phyloP scores from a whole-genome alignment of 2,113 vertebrate species.

The Pelecanoides urinatrix region DNA sequence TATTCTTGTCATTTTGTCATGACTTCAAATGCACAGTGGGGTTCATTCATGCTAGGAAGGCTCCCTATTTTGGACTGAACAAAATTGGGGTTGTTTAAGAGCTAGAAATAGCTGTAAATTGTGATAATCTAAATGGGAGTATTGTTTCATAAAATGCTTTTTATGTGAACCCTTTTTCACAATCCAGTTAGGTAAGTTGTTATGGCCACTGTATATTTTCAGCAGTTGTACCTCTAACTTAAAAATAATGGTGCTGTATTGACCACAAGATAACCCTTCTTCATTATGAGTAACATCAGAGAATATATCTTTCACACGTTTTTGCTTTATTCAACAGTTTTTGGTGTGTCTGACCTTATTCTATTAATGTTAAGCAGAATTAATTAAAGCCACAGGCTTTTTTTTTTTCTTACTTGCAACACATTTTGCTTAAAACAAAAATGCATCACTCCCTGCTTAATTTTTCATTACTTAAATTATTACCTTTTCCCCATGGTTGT shows the following conservation, averaged over 20 bases:
- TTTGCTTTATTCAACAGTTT: constrained; percentile 81
- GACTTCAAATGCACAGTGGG: fast-evolving
- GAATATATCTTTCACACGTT: constrained; percentile 67
- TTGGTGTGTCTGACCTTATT: constrained; percentile 68
- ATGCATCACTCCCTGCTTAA: constrained; percentile 66
- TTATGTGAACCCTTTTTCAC: constrained; percentile 40
- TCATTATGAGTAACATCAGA: constrained; percentile 69
- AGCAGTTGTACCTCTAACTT: constrained; percentile 55
- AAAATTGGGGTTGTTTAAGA: neutral
- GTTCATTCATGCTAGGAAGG: neutral
- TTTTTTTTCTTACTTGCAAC: constrained; percentile 53
- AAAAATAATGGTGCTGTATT: constrained; percentile 74
- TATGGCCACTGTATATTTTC: constrained; percentile 67
- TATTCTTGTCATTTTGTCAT: neutral
- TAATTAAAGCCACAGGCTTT: constrained; percentile 64
- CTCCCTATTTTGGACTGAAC: neutral
- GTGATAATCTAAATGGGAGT: constrained; percentile 5
- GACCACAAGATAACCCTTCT: constrained; percentile 71
- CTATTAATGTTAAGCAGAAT: constrained; percentile 72
- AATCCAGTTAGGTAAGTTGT: constrained; percentile 43
- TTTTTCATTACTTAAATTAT: constrained; percentile 74
- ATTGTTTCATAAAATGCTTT: constrained; percentile 54
- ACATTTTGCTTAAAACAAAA: constrained; percentile 68
- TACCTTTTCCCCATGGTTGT: constrained; percentile 50
- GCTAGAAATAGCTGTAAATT: neutral